Base-by-base conservation (phyloP, 2,113 vertebrate genomes). In the Chunga burmeisteri region DNA sequence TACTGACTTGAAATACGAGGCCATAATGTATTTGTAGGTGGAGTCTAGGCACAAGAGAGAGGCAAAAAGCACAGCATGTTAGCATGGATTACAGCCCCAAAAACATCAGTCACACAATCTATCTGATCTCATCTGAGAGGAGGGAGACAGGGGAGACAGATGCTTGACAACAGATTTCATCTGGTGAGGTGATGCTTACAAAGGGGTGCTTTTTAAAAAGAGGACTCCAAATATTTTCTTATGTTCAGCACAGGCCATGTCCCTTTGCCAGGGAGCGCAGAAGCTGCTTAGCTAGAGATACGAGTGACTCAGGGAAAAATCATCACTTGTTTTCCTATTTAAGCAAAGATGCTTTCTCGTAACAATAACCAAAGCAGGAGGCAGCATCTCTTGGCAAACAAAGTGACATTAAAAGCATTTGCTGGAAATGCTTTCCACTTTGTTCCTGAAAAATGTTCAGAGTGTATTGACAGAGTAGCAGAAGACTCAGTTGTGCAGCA, bases 371-470 rank as follows among this genome's bases (percentile, higher is more conserved):
- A 90, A 81, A 78, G 75, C 93, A 91, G 92, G 71, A 96, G 63
- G 88, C 87, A 93, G 91, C 59, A 49, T 93, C 74, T 93, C 88
- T 96, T 97, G 96, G 96, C 97, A 97, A 96, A 95, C 80, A 91
- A 91, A 95, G n/a, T 85, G 93, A 93, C 88, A 81, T 96, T 98
- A 97, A 98, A 97, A 98, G 94, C 96, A 96, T 94, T 98, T 98
- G 90, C 96, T 98, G 97, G 97, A 97, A 97, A 94, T 77, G 85
- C 87, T 95, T 95, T 95, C 80, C 50, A 86, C 78, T 97, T 96
- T 65, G 67, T 81, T 97, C 65, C 72, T 92, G 96, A 97, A 95
- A 97, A 96, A 95, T 52, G 26, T 74, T 90, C 77, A 32, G 68
- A 92, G 87, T 47, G 38, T 93, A 90, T 82, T 86, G 80, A 93